phyloP scores from a whole-genome alignment of 2,797 vertebrate species.

The Gallinago stenura region DNA sequence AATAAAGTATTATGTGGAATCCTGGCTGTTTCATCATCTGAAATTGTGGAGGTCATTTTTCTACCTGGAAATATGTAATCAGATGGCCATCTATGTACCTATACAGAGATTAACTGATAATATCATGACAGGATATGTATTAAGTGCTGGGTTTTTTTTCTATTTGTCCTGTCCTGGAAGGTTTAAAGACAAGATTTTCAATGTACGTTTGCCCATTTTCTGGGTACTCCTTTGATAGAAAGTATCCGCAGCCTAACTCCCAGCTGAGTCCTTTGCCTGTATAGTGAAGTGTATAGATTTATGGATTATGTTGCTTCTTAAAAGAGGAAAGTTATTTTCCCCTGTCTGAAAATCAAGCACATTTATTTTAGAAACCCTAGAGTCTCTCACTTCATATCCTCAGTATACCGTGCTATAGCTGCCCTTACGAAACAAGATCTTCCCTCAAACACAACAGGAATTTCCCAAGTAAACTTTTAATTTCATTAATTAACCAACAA shows the following conservation, averaged over 20 bases:
- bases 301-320: not conserved
- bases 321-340: not conserved
- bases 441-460: not conserved
- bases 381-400: not conserved
- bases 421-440: not conserved
- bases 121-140: not conserved
- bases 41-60: not conserved
- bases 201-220: not conserved
- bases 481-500: not conserved
- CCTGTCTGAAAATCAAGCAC: not conserved
- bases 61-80: not conserved
- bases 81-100: not conserved
- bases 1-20: not conserved
- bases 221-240: not conserved
- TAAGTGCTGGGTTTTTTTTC: not conserved
- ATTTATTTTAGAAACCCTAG: conserved; percentile 1
- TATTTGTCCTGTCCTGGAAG: not conserved
- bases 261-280: not conserved
- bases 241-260: not conserved
- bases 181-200: not conserved
- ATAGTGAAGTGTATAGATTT: not conserved
- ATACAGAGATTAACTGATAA: not conserved
- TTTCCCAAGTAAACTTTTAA: not conserved
- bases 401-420: not conserved
- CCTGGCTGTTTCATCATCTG: not conserved